Conservation (phyloP, 2,113 vertebrate genomes). For the Galeopterus variegatus region DNA sequence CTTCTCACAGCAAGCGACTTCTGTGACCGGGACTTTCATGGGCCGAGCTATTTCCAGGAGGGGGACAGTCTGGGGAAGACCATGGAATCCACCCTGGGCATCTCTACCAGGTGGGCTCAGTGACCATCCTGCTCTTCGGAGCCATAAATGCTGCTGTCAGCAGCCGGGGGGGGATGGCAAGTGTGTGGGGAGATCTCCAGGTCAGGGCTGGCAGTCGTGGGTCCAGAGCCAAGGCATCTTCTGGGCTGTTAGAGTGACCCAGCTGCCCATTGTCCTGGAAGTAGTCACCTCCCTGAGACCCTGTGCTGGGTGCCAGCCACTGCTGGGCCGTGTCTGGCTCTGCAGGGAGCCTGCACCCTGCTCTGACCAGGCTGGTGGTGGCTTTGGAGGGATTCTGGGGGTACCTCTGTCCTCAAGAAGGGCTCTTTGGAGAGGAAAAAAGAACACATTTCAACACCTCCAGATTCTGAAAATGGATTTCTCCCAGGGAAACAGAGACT, state of each 20-base stretch:
- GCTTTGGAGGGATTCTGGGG: slow-evolving; percentile 64
- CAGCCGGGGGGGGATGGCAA: background rate
- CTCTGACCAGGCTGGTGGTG: background rate
- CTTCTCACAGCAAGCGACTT: background rate
- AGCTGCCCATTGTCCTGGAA: rapidly evolving
- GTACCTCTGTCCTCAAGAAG: slow-evolving; percentile 82
- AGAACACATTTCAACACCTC: slow-evolving; percentile 85
- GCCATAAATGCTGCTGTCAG: no score
- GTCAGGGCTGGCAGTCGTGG: background rate
- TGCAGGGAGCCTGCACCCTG: rapidly evolving
- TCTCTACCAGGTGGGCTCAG: background rate
- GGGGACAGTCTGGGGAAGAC: background rate
- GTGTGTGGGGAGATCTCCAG: background rate
- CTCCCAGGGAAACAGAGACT: slow-evolving; percentile 85
- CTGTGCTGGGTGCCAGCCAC: background rate
- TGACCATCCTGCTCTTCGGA: background rate
- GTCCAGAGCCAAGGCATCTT: background rate
- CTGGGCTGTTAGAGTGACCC: background rate
- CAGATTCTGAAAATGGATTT: slow-evolving; percentile 86
- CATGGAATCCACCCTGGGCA: background rate
- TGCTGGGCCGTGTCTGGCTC: no score
- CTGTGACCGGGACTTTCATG: background rate
- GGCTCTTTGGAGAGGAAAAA: slow-evolving; percentile 80
- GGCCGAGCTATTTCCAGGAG: background rate
- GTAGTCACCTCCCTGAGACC: background rate